These are phyloP conservation scores for Carduelis carduelis DNA, from an alignment of 2,797 vertebrate species.

Conservation along the genomic window DNA sequence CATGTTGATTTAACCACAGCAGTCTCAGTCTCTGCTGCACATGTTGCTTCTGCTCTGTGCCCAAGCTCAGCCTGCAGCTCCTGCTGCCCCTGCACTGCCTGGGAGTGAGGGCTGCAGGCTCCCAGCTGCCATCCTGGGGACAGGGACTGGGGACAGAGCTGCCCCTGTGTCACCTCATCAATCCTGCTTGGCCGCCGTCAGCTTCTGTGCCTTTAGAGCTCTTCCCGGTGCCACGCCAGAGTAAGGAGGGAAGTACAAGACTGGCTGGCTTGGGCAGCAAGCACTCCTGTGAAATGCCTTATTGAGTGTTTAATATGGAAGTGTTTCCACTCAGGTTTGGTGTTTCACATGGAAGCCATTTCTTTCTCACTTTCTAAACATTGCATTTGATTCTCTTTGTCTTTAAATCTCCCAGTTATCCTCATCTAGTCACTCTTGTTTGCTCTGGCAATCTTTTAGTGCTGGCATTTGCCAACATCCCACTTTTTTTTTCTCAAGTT, in stretches of 20 bases:
- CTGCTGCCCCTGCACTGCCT: fast-evolving
- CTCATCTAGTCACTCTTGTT: background rate
- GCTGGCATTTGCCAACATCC: background rate
- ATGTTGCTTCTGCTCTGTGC: background rate
- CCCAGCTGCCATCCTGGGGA: background rate
- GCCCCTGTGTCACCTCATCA: fast-evolving
- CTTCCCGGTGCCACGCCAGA: fast-evolving
- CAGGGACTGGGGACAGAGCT: fast-evolving
- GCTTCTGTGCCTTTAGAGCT: background rate
- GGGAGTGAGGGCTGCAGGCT: background rate
- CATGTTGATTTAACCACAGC: slow-evolving; percentile 24
- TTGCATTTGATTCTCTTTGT: background rate
- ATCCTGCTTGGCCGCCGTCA: fast-evolving
- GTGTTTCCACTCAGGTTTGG: background rate
- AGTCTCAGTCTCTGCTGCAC: background rate
- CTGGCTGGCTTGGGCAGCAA: background rate
- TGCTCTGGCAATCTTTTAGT: background rate
- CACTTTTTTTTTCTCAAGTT: background rate
- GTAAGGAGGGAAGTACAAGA: background rate
- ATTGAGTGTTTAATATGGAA: background rate
- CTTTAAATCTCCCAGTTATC: background rate
- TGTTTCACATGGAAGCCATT: background rate
- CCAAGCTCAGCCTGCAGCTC: background rate
- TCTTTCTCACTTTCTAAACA: background rate
- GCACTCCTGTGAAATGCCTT: background rate